Evolutionary conservation across 1,140 invertebrate genomes (phyloP), one percentile per base, ranked within the genome.

Genomic region (Meloidogyne hapla): DNA sequence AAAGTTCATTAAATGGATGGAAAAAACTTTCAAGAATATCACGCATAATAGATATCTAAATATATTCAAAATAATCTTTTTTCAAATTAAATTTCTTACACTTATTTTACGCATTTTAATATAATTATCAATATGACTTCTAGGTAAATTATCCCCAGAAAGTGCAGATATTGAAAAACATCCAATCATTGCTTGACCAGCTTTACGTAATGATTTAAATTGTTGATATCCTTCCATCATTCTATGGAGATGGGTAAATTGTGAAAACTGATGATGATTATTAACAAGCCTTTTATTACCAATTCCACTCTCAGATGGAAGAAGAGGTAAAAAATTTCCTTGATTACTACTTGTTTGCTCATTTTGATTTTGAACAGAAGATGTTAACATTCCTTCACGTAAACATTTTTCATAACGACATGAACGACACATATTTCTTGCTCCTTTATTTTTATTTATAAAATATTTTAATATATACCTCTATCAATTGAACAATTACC

Each of bases 21-120:
- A 81, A 81, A 66, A 78, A 81, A 12, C 84, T 82, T 40, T 84
- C 79, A 25, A 84, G 83, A 26, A 70, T 82, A 65, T 81, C 80
- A 80, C 80, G 81, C 6, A 84, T 69, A 33, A 81, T 63, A 45
- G 80, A 83, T 12, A 83, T 67, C 70, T 73, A n/a, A n/a, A n/a
- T n/a, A n/a, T n/a, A n/a, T n/a, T n/a, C n/a, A 15, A 28, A 73
- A 21, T 25, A 21, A 26, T 6, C 18, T 10, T 62, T 18, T 1
- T 62, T n/a, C n/a, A n/a, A n/a, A n/a, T n/a, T n/a, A n/a, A n/a
- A n/a, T n/a, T n/a, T 67, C 3, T 1, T 21, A 73, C 70, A 76
- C 84, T 83, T 63, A 81, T 76, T 40, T 81, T 75, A 26, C 82
- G 82, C 18, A 78, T 75, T 48, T 81, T 83, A 42, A 82, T 82